A percentile compares a stretch with the other conserved stretches of the same genome.
These are phyloP conservation scores for Cryptocheilus praepositus DNA, from an alignment of 2,888 invertebrate genomes.

Conservation along the genomic window DNA sequence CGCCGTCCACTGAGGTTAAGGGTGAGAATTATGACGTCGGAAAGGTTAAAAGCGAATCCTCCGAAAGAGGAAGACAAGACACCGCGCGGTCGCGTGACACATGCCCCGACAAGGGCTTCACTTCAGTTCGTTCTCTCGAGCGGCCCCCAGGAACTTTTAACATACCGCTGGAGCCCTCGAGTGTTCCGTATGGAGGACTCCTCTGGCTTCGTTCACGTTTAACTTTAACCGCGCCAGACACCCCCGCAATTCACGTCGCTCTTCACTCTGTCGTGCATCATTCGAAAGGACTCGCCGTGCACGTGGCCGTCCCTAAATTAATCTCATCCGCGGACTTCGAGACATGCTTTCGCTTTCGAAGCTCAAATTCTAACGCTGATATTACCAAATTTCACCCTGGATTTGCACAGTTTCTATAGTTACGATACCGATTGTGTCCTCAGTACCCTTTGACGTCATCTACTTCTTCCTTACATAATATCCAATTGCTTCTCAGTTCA, in stretches of 20 bases:
- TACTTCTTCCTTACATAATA: slow-evolving; percentile 60
- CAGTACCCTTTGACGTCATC: slow-evolving; percentile 18
- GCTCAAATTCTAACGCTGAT: slow-evolving; percentile 21
- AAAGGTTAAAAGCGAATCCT: background rate
- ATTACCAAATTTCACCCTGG: too few relatives aligned
- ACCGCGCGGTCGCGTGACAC: too few relatives aligned
- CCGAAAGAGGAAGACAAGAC: background rate
- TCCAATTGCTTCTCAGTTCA: slow-evolving; percentile 59
- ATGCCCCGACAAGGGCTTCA: too few relatives aligned
- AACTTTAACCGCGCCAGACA: slow-evolving; percentile 46
- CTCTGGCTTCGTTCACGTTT: slow-evolving; percentile 19
- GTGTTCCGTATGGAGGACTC: slow-evolving; percentile 37
- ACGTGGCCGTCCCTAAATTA: slow-evolving; percentile 47
- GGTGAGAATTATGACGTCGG: background rate
- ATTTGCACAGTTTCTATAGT: too few relatives aligned
- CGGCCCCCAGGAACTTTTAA: slow-evolving; percentile 53
- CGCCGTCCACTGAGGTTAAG: too few relatives aligned
- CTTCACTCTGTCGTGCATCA: slow-evolving; percentile 44
- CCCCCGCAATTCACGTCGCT: slow-evolving; percentile 15
- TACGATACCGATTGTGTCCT: too few relatives aligned
- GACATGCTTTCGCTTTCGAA: background rate
- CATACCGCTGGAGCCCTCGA: slow-evolving; percentile 58
- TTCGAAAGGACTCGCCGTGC: slow-evolving; percentile 35
- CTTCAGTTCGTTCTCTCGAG: too few relatives aligned
- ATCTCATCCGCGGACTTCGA: background rate